Evolutionary conservation across 2,888 invertebrate genomes (phyloP), one percentile per base, ranked within the genome.

Genomic region (Autographa gamma): DNA sequence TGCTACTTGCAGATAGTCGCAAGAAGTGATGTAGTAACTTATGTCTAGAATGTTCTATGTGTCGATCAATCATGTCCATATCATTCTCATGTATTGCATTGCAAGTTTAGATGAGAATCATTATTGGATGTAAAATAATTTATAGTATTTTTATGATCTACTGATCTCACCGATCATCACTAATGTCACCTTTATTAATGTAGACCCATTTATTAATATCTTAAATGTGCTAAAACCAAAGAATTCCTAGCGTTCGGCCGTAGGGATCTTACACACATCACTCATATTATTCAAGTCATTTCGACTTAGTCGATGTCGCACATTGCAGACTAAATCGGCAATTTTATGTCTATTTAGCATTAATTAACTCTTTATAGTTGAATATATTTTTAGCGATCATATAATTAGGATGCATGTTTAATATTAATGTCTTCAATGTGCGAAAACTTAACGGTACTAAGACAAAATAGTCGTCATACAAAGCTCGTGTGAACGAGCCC

Each of bases 81-180:
- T 77, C 71, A 83, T 89, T 91, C 93, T 95, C 94, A 93, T 93
- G 83, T 64, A 94, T 93, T 94, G 93, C 91, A 71, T 76, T 68
- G 93, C 92, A 94, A 94, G 92, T 62, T 48, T 66, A 90, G 91
- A 91, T 94, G 94, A 94, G 92, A 91, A 83, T 86, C 64, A 78
- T 25, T 72, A 88, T 88, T 91, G 91, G 86, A 85, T 84, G 63
- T 84, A 13, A 56, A 56, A 56, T 56, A 78, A 88, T 82, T 89
- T 91, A 75, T 91, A 90, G 89, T 89, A 90, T 87, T 90, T 90
- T 90, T 90, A 89, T 90, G 92, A 92, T 93, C 91, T 90, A 88
- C 89, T 91, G 92, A 92, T 92, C 91, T 93, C 91, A 88, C 88
- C 76, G 81, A 11, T 60, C 80, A 76, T 76, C 71, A 83, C 84